Base-by-base conservation (phyloP, 2,113 vertebrate genomes). In the Progne subis region DNA sequence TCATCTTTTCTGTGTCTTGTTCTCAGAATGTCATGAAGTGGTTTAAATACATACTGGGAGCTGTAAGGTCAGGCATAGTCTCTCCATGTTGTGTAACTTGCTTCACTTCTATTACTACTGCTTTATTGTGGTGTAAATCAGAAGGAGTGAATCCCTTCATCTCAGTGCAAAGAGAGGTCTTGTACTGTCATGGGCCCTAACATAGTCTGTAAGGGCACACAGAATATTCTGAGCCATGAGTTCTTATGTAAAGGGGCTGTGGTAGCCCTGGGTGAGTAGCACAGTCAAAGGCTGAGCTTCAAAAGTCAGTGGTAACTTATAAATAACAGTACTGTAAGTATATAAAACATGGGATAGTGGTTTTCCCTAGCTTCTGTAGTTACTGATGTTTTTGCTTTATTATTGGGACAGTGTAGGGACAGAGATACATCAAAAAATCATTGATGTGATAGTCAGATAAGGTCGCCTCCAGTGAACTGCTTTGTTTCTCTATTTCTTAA, bases 31-130 rank as follows among this genome's bases (percentile, higher is more conserved):
- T 7, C 0, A 1, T 71, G 29, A 64, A 52, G 60, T 37, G 8
- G 13, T 39, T 86, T 78, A 78, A 78, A 37, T 12, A 2, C 28
- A 6, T 34, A 12, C 24, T 52, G 28, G n/a, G 39, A 67, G 19
- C 11, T 55, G 11, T 13, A 43, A 71, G 31, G 41, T 59, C 32
- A 47, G n/a, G 15, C 46, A 14, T 0, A 3, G 7, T n/a, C 5
- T 59, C 11, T 67, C 29, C 0, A 0, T 32, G 6, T 57, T 70
- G 6, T 19, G 13, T 63, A 81, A 63, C 14, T 86, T 0, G 0
- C 6, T 80, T 83, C 16, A 13, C 19, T 65, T 82, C 24, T 41
- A n/a, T 70, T 55, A 5, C 12, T 67, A 7, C 5, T 64, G 9
- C 5, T 2, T 78, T 68, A 37, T 12, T 6, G 10, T 70, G 37